These are phyloP conservation scores for Platycheirus albimanus DNA, from an alignment of 2,888 invertebrate species.

Conservation along the genomic window DNA sequence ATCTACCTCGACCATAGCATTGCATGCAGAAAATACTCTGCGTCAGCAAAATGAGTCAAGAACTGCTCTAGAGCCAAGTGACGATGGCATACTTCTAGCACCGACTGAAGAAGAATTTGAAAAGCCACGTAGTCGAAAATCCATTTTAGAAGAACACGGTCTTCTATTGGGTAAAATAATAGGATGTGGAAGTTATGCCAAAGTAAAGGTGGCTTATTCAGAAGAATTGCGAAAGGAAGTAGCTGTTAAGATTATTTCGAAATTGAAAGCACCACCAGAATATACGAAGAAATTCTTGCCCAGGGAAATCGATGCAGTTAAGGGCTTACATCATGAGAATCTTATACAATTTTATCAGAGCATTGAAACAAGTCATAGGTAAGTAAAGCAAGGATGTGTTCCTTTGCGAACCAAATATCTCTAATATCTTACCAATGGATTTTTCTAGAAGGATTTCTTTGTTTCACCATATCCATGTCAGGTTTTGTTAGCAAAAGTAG, in stretches of 20 bases:
- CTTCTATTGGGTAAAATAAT: constrained; percentile 89
- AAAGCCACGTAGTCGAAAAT: constrained; percentile 79
- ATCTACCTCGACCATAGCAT: constrained; percentile 12
- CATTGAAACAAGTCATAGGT: constrained; percentile 93
- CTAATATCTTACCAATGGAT: no score
- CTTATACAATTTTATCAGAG: constrained; percentile 91
- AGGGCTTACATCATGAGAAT: constrained; percentile 90
- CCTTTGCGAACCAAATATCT: no score
- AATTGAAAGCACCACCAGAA: constrained; percentile 91
- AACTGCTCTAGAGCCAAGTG: constrained; percentile 19
- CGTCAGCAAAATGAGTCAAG: background rate
- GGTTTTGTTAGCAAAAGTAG: no score
- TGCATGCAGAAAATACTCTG: background rate
- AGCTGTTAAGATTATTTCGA: constrained; percentile 92
- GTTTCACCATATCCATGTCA: no score
- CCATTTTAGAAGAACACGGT: constrained; percentile 91
- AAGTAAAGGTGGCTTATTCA: constrained; percentile 90
- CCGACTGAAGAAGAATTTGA: background rate
- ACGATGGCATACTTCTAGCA: constrained; percentile 2
- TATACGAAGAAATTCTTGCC: constrained; percentile 91
- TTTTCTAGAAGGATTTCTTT: no score
- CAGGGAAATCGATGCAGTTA: constrained; percentile 92
- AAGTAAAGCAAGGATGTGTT: no score
- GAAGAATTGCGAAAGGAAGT: constrained; percentile 89
- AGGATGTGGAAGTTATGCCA: constrained; percentile 92